Evolutionary conservation across 1,140 invertebrate genomes (phyloP), one percentile per base, ranked within the genome.

Genomic region (Cydia fagiglandana): DNA sequence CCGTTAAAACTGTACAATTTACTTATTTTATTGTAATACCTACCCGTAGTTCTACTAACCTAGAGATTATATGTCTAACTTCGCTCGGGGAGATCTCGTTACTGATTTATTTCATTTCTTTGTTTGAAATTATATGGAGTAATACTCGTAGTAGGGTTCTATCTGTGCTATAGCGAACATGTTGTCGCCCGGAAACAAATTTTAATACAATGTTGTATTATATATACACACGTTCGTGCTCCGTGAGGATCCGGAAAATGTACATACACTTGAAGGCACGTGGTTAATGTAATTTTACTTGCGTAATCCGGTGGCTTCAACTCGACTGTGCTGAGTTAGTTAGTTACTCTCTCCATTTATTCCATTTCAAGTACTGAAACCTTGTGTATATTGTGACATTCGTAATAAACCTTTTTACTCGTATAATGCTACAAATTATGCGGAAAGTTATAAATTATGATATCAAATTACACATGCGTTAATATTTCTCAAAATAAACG

Each of bases 211-310:
- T 34, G 28, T 15, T 10, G 13, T 24, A 30, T 68, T 70, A 17
- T 70, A 9, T 38, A 38, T 17, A 38, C 30, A 38, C 34, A 45
- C 15, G 15, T 70, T 70, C 66, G 30, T 38, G 34, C 66, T 45
- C 38, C 15, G 30, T 24, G 41, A 17, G 66, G 66, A 70, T 70
- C 66, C 66, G 13, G 66, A 24, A 70, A 70, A 38, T 38, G 66
- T 70, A 70, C 66, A 70, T 70, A 70, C 66, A 70, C 45, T 70
- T 70, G 66, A 70, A 38, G 66, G 66, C n/a, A 38, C 28, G 64
- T 38, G 30, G 34, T 70, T 70, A 70, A 70, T 70, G 66, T 70
- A 41, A 68, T 68, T 68, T 68, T 68, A 68, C 64, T 68, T 68
- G 64, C 28, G 64, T 66, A 66, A 66, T 66, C 28, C 64, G 12